phyloP scores from a whole-genome alignment of 2,113 vertebrate genomes.

The Taxidea taxus region DNA sequence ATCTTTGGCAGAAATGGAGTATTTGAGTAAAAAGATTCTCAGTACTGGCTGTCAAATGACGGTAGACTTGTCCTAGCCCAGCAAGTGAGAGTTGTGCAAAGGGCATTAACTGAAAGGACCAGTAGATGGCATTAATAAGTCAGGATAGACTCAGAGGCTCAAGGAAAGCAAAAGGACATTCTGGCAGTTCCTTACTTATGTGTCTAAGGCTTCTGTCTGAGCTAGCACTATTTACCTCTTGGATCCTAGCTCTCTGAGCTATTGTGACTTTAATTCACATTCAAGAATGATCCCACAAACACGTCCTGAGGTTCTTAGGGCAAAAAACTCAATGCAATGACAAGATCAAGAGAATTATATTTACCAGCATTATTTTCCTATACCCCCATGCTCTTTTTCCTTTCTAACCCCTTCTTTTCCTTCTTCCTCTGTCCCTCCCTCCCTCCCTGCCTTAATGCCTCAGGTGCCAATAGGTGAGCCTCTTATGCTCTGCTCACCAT shows the following conservation, averaged over 20 bases:
- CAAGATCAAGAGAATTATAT: background rate
- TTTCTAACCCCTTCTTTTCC: background rate
- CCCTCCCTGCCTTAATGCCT: background rate
- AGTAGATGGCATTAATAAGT: slow-evolving; percentile 83
- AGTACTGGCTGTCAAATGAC: slow-evolving; percentile 44
- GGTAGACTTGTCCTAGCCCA: slow-evolving; percentile 36
- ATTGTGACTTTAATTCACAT: slow-evolving; percentile 36
- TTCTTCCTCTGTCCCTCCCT: background rate
- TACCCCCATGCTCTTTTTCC: background rate
- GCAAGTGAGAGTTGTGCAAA: background rate
- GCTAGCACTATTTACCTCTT: slow-evolving; percentile 46
- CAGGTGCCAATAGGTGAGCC: background rate
- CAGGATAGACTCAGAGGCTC: slow-evolving; percentile 70
- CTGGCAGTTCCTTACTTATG: slow-evolving; percentile 31
- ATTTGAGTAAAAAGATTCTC: background rate
- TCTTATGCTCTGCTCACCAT: background rate
- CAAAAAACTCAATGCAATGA: background rate
- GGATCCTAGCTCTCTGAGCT: slow-evolving; percentile 59
- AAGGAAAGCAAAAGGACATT: background rate
- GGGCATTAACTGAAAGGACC: slow-evolving; percentile 62
- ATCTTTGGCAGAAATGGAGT: slow-evolving; percentile 21
- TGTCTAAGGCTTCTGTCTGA: slow-evolving; percentile 30
- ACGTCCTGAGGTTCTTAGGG: slow-evolving; percentile 53
- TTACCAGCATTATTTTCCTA: background rate
- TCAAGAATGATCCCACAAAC: slow-evolving; percentile 64